A percentile compares a stretch with the other conserved stretches of the same genome.
These are phyloP conservation scores for Ispidina picta DNA, from an alignment of 2,797 vertebrate genomes.

Conservation along the genomic window DNA sequence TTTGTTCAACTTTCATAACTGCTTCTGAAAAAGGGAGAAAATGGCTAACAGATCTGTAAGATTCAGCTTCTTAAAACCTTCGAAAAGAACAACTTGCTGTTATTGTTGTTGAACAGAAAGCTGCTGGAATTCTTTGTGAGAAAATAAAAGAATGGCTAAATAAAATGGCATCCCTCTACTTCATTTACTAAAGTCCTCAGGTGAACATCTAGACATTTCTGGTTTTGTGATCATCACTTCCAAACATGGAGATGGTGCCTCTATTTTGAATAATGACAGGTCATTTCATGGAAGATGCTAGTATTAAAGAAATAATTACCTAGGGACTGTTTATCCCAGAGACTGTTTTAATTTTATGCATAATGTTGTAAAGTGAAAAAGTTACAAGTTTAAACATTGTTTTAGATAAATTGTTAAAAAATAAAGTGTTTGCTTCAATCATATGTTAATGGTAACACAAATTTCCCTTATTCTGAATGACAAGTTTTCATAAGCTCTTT, in stretches of 20 bases:
- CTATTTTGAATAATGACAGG: neutral
- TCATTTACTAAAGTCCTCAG: neutral
- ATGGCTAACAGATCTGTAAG: neutral
- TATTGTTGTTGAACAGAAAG: neutral
- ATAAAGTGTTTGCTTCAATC: accelerated
- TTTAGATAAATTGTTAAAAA: neutral
- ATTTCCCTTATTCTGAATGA: neutral
- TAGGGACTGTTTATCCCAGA: neutral
- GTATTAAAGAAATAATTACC: neutral
- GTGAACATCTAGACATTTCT: neutral
- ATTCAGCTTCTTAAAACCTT: neutral
- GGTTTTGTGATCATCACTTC: neutral
- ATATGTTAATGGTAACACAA: neutral
- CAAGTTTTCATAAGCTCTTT: neutral
- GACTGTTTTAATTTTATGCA: neutral
- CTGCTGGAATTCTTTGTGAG: neutral
- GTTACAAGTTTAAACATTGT: neutral
- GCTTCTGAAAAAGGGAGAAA: neutral
- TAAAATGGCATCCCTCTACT: neutral
- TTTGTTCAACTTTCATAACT: neutral
- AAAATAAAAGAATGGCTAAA: neutral
- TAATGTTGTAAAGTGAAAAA: neutral
- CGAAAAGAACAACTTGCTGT: neutral
- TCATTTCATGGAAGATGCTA: neutral
- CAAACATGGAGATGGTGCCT: neutral